Base-by-base conservation (phyloP, 2,113 vertebrate species). In the Brachirus orientalis region DNA sequence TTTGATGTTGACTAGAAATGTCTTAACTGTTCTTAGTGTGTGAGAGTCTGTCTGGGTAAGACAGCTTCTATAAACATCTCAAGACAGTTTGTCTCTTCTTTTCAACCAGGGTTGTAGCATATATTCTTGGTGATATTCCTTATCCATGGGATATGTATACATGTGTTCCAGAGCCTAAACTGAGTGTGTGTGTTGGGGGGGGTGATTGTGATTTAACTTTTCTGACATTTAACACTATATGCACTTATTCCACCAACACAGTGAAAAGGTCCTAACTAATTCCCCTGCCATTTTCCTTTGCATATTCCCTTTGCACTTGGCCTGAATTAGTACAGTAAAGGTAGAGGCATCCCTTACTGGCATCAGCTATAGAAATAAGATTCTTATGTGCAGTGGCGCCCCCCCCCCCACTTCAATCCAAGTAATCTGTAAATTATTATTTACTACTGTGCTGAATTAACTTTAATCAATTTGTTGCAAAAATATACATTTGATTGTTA, bases 1-100 rank as follows among this genome's bases (percentile, higher is more conserved):
- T 14, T 14, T 43, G 40, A 43, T 14, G 40, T 12, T 10, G 12
- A 5, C 40, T 43, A 11, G 40, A 46, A 22, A 52, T 41, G 47
- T 70, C 47, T 11, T 18, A 56, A 17, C 22, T 61, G 16, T 45
- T 63, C 43, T 56, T 16, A 67, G 38, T 48, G 22, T 38, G 19
- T 52, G 56, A 62, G 55, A 68, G 38, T 52, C 52, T 59, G 35
- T 52, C n/a, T 20, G 59, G 10, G 8, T 16, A 11, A 18, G 64
- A 64, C 47, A 40, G 43, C n/a, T 60, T 57, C 48, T 63, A 43
- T 74, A 70, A 67, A 70, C 63, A 35, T 48, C 38, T 48, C 8
- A n/a, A 61, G 59, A 69, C 47, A 41, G 5, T 55, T 8, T 0
- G 4, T 33, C 19, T 47, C 44, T 12, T 45, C 19, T 46, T 66